These are phyloP conservation scores for Probaryconus sp. DNA, from an alignment of 1,140 invertebrate genomes.

Conservation along the genomic window DNA sequence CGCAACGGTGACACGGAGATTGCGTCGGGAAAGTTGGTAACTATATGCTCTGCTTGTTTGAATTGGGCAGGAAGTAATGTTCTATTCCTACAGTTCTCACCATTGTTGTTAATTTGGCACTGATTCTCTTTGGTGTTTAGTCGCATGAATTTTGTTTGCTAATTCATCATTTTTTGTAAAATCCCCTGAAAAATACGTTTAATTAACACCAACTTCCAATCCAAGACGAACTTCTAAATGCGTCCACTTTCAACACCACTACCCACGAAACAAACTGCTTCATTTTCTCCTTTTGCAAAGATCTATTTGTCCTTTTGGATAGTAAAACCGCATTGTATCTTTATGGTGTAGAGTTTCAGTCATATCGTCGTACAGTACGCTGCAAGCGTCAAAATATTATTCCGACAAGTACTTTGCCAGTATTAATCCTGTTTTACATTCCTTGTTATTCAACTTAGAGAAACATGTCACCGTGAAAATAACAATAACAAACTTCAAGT, in stretches of 20 bases:
- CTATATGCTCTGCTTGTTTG: slow-evolving; percentile 74
- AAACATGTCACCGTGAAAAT: slow-evolving; percentile 31
- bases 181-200: too few relatives aligned
- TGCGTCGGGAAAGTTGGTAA: slow-evolving; percentile 72
- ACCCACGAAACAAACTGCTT: slow-evolving; percentile 25
- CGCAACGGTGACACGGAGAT: slow-evolving; percentile 67
- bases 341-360: slow-evolving; percentile 50
- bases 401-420: slow-evolving; percentile 34
- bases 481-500: slow-evolving; percentile 20
- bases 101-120: slow-evolving; percentile 74
- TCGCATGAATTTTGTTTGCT: background rate
- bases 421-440: slow-evolving; percentile 49
- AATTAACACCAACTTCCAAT: too few relatives aligned
- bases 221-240: too few relatives aligned
- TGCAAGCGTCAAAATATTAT: slow-evolving; percentile 38
- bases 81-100: slow-evolving; percentile 60
- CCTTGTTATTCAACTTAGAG: slow-evolving; percentile 36
- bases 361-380: slow-evolving; percentile 17
- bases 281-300: slow-evolving; percentile 21
- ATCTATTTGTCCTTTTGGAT: slow-evolving; percentile 33
- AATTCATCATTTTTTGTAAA: too few relatives aligned
- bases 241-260: slow-evolving; percentile 30
- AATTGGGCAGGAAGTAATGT: slow-evolving; percentile 71
- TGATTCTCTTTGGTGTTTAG: slow-evolving; percentile 60
- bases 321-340: slow-evolving; percentile 46